These are phyloP conservation scores for Drosophila colorata DNA, from an alignment of 2,888 invertebrate species.

Conservation along the genomic window DNA sequence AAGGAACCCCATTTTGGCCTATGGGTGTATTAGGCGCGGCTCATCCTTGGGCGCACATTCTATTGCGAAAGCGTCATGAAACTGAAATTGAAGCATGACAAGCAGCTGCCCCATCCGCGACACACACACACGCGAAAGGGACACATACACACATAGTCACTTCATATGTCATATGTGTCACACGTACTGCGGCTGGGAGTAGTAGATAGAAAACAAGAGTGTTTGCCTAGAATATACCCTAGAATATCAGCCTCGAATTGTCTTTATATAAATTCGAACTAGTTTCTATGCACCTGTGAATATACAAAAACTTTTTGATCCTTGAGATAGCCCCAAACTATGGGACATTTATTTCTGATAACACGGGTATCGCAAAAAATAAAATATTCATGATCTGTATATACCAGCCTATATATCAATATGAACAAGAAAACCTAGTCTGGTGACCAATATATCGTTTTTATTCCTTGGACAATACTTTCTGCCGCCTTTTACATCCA, in stretches of 20 bases:
- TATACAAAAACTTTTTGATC: no score
- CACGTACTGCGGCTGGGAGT: constrained; percentile 44
- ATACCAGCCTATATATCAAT: no score
- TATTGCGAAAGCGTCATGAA: constrained; percentile 28
- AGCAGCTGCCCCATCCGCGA: constrained; percentile 14
- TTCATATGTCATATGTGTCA: constrained; percentile 61
- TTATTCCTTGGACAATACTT: no score
- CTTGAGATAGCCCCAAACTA: no score
- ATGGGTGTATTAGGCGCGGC: constrained; percentile 51
- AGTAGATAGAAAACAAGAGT: constrained; percentile 22
- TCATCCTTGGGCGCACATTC: constrained; percentile 28
- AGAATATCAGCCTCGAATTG: neutral
- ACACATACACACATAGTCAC: constrained; percentile 11
- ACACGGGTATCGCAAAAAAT: no score
- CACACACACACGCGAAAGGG: neutral
- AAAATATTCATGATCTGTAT: no score
- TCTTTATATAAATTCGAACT: no score
- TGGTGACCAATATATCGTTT: no score
- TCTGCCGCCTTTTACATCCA: no score
- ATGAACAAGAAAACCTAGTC: no score
- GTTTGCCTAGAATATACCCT: neutral
- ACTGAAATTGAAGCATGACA: constrained; percentile 49
- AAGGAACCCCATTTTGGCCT: constrained; percentile 27
- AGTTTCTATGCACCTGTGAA: no score
- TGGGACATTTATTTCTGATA: no score